phyloP scores from a whole-genome alignment of 2,797 vertebrate genomes.

The Eulemur coronatus region DNA sequence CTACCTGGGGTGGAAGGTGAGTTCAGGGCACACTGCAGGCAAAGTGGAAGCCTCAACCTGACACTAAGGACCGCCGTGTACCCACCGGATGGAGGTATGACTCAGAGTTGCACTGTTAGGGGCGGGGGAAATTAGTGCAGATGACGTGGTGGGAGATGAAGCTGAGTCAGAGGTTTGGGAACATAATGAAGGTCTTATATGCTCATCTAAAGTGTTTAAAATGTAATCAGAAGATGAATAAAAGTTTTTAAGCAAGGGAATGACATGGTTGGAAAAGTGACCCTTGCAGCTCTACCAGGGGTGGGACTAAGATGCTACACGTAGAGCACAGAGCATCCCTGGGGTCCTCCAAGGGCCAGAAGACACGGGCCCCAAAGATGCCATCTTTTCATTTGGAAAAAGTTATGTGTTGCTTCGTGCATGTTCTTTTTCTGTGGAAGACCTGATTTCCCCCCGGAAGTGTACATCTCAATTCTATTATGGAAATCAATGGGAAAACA shows the following conservation, averaged over 20 bases:
- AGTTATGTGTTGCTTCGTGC: background rate
- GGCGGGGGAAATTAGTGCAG: background rate
- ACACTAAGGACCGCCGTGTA: background rate
- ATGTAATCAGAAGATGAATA: background rate
- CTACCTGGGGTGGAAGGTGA: background rate
- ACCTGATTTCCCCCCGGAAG: background rate
- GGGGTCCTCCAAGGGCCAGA: background rate
- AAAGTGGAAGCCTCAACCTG: background rate
- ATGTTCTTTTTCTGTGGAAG: background rate
- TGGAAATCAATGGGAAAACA: background rate
- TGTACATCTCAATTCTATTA: background rate
- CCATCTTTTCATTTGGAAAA: background rate
- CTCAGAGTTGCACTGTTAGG: background rate
- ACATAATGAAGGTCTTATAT: background rate
- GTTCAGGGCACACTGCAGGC: background rate
- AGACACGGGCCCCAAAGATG: background rate
- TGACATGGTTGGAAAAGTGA: background rate
- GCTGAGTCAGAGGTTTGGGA: background rate
- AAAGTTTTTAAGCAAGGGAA: background rate
- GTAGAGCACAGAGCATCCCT: background rate
- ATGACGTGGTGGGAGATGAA: background rate
- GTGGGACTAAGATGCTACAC: background rate
- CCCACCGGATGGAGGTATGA: background rate
- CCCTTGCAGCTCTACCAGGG: background rate
- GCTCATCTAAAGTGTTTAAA: background rate